Conservation (phyloP, 2,888 invertebrate genomes). For the Apoda limacodes region DNA sequence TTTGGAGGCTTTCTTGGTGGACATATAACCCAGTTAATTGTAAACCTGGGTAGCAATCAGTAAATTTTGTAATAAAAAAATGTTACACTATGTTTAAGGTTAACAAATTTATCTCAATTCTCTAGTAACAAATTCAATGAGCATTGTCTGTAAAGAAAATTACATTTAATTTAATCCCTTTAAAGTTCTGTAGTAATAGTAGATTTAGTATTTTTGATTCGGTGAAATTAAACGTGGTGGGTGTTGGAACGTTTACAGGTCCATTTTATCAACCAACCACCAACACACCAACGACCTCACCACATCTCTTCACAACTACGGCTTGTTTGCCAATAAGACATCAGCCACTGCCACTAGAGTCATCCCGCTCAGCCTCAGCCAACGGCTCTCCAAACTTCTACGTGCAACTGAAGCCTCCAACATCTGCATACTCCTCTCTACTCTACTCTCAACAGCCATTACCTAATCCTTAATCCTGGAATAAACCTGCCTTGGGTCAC, state of each 20-base stretch:
- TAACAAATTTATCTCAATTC: no score
- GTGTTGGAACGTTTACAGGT: conserved; percentile 72
- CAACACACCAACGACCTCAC: conserved; percentile 68
- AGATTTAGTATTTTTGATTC: conserved; percentile 27
- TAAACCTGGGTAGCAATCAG: no score
- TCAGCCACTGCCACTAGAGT: conserved; percentile 55
- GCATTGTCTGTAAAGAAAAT: neutral
- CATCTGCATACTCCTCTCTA: conserved; percentile 46
- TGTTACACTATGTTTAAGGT: no score
- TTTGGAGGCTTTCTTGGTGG: no score
- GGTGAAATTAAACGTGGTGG: conserved; percentile 65
- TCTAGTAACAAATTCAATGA: no score
- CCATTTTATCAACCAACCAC: conserved; percentile 70
- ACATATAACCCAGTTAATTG: no score
- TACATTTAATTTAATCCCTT: conserved; percentile 6
- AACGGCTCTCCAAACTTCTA: conserved; percentile 55
- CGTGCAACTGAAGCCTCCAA: conserved; percentile 55
- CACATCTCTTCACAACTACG: conserved; percentile 67
- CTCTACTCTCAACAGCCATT: conserved; percentile 49
- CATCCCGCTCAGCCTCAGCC: conserved; percentile 55
- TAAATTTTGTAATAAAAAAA: no score
- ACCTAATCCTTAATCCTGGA: conserved; percentile 44
- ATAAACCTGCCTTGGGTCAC: conserved; percentile 31
- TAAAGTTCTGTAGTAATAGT: no score
- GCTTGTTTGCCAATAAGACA: conserved; percentile 59